Conservation (phyloP, 1,140 invertebrate genomes). For the Semibalanus balanoides region DNA sequence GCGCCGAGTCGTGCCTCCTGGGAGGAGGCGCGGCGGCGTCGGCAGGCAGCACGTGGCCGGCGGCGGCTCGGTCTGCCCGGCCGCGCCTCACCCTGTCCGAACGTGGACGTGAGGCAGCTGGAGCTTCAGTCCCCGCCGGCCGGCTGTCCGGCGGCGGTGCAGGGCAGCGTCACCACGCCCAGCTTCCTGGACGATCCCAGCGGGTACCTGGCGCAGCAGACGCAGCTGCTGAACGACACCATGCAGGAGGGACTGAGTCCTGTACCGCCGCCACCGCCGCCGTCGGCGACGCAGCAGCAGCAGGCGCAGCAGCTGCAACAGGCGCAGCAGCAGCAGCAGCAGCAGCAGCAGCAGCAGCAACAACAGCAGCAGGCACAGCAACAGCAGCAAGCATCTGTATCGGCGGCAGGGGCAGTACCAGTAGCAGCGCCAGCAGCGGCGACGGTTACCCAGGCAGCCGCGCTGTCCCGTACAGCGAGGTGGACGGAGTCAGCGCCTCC, state of each 20-base stretch:
- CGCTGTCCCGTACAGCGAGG: too few relatives aligned
- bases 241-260: constrained; percentile 31
- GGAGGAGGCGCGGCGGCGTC: constrained; percentile 7
- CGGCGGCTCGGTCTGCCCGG: background rate
- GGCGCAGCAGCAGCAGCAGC: too few relatives aligned
- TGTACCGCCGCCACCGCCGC: background rate
- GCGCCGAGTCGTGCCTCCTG: constrained; percentile 13
- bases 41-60: background rate
- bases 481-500: too few relatives aligned
- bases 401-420: too few relatives aligned
- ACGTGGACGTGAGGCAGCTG: constrained; percentile 36
- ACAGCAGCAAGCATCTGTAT: too few relatives aligned
- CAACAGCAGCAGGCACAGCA: too few relatives aligned
- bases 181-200: constrained; percentile 78
- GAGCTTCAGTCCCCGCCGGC: constrained; percentile 30
- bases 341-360: too few relatives aligned
- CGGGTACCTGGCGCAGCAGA: constrained; percentile 73
- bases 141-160: constrained; percentile 15
- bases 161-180: constrained; percentile 33
- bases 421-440: too few relatives aligned
- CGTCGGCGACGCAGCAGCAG: too few relatives aligned
- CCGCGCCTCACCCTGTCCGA: constrained; percentile 33
- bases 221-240: constrained; percentile 62
- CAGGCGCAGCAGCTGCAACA: too few relatives aligned
- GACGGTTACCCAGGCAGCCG: too few relatives aligned